Base-by-base conservation (phyloP, 1,140 invertebrate species). In the Pentalonia nigronervosa region DNA sequence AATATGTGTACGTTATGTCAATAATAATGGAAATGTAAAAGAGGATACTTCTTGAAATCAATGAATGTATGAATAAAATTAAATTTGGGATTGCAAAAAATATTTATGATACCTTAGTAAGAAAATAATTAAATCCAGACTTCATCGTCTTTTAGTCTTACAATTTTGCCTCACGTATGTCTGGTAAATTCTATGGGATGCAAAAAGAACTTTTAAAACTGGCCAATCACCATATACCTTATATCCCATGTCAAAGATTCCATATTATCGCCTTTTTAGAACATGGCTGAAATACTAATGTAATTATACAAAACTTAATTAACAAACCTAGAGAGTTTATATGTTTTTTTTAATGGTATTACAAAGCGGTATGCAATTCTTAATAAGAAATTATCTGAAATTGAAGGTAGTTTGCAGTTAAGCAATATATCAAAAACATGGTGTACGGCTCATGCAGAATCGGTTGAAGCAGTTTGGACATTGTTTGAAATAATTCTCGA, bases 181-280 rank as follows among this genome's bases (percentile, higher is more conserved):
- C 93, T 34, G 93, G 84, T 17, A 2, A 88, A 36, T 88, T 25
- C n/a, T n/a, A 93, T 17, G 93, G 93, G 4, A 7, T 30, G 25
- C 84, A 87, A 87, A 87, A 87, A 87, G 84, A 56, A 60, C 23
- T 87, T n/a, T 93, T 76, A 93, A 84, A 89, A 34, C 76, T 88
- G 9, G 34, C 45, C 2, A 86, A 86, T 53, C 83, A 88, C 36
- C 36, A 36, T 60, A 86, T 93, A 45, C 93, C 93, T 3, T 93
- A 41, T 45, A 88, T 93, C n/a, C 93, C 93, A 56, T 93, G 93
- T 88, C 93, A 93, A 60, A 34, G 36, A 21, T 53, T 89, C 41
- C 20, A 50, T 36, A 87, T 60, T 87, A 93, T 89, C 14, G 89
- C 93, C 0, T 45, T 34, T 41, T 48, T 88, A 41, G 93, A 93